These are phyloP conservation scores for Ichneumoninae sp. DNA, from an alignment of 2,888 invertebrate genomes.

Conservation along the genomic window DNA sequence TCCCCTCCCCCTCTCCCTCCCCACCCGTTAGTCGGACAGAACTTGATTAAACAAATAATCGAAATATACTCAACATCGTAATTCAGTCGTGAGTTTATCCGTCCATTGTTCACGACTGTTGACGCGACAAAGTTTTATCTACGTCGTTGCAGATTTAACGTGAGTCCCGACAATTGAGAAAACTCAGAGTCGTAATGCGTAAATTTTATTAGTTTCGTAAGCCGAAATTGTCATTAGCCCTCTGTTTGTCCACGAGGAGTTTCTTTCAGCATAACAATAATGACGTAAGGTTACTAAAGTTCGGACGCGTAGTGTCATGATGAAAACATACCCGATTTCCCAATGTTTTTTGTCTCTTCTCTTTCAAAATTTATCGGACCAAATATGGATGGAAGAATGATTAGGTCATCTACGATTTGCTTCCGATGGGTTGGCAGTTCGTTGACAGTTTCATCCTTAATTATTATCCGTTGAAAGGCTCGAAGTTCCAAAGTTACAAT, in stretches of 20 bases:
- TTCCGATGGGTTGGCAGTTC: not conserved
- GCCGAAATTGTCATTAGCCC: not conserved
- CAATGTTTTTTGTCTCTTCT: not conserved
- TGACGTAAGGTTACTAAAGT: not conserved
- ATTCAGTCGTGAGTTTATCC: conserved; percentile 7
- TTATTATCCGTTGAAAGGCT: not conserved
- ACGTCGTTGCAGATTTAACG: not conserved
- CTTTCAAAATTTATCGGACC: not conserved
- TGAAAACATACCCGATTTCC: not conserved
- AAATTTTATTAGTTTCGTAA: not conserved
- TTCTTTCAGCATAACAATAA: not conserved
- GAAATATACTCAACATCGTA: not conserved
- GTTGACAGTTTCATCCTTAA: not conserved
- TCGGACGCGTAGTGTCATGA: not conserved
- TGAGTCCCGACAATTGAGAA: not conserved
- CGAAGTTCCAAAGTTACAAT: not conserved
- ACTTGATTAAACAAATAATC: not conserved
- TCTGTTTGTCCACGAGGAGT: not conserved
- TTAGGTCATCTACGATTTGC: not conserved
- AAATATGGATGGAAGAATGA: not conserved
- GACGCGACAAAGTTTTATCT: not conserved
- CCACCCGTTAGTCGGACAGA: not conserved
- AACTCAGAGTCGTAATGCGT: not conserved
- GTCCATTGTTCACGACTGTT: conserved; percentile 7
- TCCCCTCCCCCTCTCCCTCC: not conserved